Percentiles rank a stretch among this genome's conserved stretches.
Evolutionary conservation across 2,113 vertebrate species (phyloP).

Genomic region (Turdus rufiventris): DNA sequence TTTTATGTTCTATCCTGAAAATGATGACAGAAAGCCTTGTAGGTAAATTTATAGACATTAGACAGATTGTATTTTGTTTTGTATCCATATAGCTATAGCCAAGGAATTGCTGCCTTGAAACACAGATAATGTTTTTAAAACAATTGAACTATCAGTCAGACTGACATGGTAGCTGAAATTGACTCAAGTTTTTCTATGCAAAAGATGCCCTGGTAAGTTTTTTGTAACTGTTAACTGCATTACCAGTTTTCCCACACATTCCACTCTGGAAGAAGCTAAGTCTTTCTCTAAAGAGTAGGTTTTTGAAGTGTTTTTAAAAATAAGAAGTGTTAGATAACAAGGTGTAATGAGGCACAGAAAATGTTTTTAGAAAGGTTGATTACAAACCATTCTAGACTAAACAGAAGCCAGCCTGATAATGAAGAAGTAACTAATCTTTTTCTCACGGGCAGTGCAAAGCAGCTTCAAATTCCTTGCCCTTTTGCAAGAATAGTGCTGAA

Average conservation of each 20-base stretch:
- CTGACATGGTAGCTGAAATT: not conserved
- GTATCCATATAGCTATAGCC: not conserved
- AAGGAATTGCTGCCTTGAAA: not conserved
- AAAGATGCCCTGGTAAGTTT: not conserved
- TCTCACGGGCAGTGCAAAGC: not conserved
- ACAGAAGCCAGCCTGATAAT: not conserved
- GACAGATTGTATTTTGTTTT: not conserved
- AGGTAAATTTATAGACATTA: not conserved
- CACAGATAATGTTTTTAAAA: not conserved
- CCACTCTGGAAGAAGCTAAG: not conserved
- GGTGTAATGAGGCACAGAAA: not conserved
- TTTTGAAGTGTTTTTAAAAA: not conserved
- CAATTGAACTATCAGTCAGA: not conserved
- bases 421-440: not conserved
- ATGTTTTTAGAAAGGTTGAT: not conserved
- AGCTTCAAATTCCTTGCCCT: not conserved
- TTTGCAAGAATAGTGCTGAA: not conserved
- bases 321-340: not conserved
- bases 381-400: not conserved
- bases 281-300: not conserved
- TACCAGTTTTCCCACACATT: not conserved
- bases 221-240: not conserved
- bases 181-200: not conserved
- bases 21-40: not conserved
- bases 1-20: not conserved